Evolutionary conservation across 2,888 invertebrate genomes (phyloP), one percentile per base, ranked within the genome.

Genomic region (Lepidochrysops patricia): DNA sequence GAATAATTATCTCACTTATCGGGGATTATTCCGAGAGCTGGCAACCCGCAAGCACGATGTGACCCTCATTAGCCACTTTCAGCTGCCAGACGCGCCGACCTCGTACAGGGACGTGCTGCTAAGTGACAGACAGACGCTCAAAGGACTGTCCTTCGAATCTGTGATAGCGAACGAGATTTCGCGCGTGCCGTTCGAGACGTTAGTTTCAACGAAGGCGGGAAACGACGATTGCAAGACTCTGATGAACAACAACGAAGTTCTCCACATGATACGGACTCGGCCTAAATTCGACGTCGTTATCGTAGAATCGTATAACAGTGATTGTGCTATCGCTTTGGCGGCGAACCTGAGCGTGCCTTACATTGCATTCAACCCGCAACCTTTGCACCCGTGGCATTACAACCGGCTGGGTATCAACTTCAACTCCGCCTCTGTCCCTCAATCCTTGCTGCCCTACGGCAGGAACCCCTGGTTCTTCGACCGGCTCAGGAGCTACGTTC

Each of bases 301-400:
- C 25, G 90, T 92, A 64, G 95, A 96, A 75, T 91, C 91, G 59
- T 95, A 94, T 77, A 94, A 94, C 70, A 91, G 92, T 34, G 94
- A 95, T 73, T 95, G 95, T 70, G 92, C 92, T 69, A 77, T 94
- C 69, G 93, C 92, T 26, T 82, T 96, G 63, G 92, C 92, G 4
- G 90, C 93, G 68, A 91, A 92, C 75, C 90, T 94, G 43, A 88
- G 91, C 68, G 92, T 91, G 0, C 94, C 94, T 0, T 90, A 91
- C 63, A 90, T 94, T 26, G 85, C 90, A 0, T 74, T 93, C 57
- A 91, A 90, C 58, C 89, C 91, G 0, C 89, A 90, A 63, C 83
- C 88, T 35, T 68, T 90, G 52, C 89, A 90, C 73, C 86, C 91
- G 0, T 92, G 92, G 91, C 80, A 88, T 52, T 84, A 82, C 63